Evolutionary conservation across 2,888 invertebrate species (phyloP).

Genomic region (Diarsia mendica): DNA sequence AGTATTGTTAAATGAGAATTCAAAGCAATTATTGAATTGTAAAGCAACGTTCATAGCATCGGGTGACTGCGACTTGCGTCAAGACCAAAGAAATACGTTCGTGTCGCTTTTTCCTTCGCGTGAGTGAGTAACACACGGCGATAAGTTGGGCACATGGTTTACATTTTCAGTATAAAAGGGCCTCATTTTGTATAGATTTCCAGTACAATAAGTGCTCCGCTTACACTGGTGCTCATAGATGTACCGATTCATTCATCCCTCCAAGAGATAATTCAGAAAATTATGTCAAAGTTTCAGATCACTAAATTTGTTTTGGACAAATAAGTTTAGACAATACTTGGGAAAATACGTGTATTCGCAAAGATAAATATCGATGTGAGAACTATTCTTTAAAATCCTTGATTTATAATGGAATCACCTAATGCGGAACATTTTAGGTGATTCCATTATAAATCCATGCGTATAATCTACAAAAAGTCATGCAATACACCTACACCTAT

Average conservation of each 20-base stretch:
- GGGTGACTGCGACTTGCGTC: not conserved
- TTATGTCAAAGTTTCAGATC: not conserved
- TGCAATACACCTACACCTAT: not conserved
- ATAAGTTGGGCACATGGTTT: no score
- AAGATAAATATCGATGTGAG: not conserved
- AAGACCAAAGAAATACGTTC: no score
- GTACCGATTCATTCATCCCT: not conserved
- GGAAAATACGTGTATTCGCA: not conserved
- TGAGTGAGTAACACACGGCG: no score
- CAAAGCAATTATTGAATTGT: slow-evolving; percentile 18
- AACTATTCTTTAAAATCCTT: not conserved
- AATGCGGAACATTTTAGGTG: no score
- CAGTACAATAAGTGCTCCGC: not conserved
- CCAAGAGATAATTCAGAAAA: not conserved
- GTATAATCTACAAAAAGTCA: not conserved
- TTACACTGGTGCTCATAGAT: not conserved
- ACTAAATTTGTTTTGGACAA: not conserved
- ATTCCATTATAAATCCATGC: no score
- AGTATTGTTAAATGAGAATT: not conserved
- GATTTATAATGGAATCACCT: not conserved
- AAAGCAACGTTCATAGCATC: not conserved
- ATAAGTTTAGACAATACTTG: no score
- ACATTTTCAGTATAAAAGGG: not conserved
- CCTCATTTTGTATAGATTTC: not conserved
- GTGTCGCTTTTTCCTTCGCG: not conserved